Evolutionary conservation across 2,888 invertebrate species (phyloP).

Genomic region (Tiliacea citrago): DNA sequence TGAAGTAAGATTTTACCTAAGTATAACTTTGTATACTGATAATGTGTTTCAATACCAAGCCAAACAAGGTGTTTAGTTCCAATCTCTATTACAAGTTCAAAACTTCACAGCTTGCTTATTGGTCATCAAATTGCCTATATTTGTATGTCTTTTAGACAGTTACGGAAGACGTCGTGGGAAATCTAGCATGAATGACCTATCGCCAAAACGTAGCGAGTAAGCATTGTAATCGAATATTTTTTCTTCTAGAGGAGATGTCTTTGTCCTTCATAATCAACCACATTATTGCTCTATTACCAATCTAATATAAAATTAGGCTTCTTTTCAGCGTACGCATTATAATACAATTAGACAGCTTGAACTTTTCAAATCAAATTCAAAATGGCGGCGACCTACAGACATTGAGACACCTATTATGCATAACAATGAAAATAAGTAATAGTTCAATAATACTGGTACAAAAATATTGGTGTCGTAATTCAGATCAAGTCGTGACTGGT

Average conservation of each 20-base stretch:
- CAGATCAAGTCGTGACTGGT: conserved; percentile 64
- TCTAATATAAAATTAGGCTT: conserved; percentile 33
- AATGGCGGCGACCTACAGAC: conserved; percentile 54
- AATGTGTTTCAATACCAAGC: neutral
- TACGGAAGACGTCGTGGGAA: neutral
- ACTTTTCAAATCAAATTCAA: conserved; percentile 55
- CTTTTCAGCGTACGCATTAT: conserved; percentile 11
- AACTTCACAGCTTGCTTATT: neutral
- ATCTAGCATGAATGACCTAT: neutral
- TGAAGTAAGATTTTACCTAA: neutral
- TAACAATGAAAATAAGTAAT: conserved; percentile 63
- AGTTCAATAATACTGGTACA: conserved; percentile 52
- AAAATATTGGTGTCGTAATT: conserved; percentile 65
- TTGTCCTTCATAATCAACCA: neutral
- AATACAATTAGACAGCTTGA: conserved; percentile 26
- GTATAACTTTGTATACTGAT: neutral
- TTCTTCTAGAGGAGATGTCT: neutral
- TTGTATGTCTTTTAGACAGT: too few species aligned
- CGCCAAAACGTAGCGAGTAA: too few species aligned
- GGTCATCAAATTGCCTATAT: neutral
- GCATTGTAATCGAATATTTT: too few species aligned
- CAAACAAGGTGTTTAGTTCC: neutral
- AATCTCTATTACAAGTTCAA: neutral
- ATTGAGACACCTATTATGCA: conserved; percentile 46
- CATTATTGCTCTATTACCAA: conserved; percentile 2